These are phyloP conservation scores for Sterrhoptilus dennistouni DNA, from an alignment of 2,113 vertebrate species.

Conservation along the genomic window DNA sequence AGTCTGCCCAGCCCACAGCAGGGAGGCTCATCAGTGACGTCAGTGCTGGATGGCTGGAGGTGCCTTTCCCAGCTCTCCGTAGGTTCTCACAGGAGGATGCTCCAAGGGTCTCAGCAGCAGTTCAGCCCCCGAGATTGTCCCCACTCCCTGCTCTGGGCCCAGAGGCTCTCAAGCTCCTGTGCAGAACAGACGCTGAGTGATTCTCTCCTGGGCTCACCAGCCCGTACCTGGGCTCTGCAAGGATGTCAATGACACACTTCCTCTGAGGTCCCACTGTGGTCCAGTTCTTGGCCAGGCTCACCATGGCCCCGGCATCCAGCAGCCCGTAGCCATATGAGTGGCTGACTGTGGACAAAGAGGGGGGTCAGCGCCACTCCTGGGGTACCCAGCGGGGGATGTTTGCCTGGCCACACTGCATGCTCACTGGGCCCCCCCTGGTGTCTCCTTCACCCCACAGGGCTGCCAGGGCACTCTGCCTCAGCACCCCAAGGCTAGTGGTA, in stretches of 20 bases:
- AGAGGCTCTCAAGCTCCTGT: accelerated
- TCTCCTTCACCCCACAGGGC: background rate
- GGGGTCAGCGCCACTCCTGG: accelerated
- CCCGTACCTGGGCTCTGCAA: conserved; percentile 85
- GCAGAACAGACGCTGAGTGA: accelerated
- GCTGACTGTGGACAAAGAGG: conserved; percentile 82
- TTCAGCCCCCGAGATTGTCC: accelerated
- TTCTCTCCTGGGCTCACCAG: background rate
- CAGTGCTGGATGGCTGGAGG: background rate
- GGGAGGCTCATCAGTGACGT: accelerated
- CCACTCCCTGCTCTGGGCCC: background rate
- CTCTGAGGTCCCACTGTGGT: conserved; percentile 86
- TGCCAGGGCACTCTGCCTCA: background rate
- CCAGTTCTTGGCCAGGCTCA: conserved; percentile 92
- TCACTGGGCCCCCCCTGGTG: background rate
- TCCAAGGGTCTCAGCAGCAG: background rate
- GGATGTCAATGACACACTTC: conserved; percentile 88
- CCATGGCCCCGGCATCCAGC: conserved; percentile 91
- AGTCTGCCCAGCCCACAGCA: background rate
- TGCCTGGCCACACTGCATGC: accelerated
- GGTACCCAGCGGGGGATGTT: accelerated
- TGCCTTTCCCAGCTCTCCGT: background rate
- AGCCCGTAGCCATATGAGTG: conserved; percentile 95
- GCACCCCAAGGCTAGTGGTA: accelerated
- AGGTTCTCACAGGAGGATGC: background rate